phyloP scores from a whole-genome alignment of 2,888 invertebrate genomes.

The Epistrophe grossulariae region DNA sequence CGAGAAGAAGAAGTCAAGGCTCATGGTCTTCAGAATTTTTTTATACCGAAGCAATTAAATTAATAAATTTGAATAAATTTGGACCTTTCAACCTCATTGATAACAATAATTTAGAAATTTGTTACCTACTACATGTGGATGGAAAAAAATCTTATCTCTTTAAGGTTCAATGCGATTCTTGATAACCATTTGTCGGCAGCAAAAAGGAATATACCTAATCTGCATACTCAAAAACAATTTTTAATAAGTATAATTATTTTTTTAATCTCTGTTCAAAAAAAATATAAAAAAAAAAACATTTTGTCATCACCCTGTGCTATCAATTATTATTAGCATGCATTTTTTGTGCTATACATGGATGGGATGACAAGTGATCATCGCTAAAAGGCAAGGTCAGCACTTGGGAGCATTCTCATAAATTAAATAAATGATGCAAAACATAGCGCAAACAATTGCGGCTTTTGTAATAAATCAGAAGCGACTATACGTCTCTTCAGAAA shows the following conservation, averaged over 20 bases:
- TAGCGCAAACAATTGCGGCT: conserved; percentile 73
- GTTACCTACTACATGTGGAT: not conserved
- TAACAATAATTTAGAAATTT: not conserved
- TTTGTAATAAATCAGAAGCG: conserved; percentile 73
- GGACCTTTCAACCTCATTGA: too few relatives aligned
- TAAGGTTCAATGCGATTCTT: not conserved
- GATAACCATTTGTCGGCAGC: not conserved
- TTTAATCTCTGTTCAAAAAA: too few relatives aligned
- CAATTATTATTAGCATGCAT: conserved; percentile 36
- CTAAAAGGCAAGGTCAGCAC: conserved; percentile 72
- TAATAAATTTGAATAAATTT: too few relatives aligned
- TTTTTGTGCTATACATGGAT: conserved; percentile 36
- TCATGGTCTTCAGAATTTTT: too few relatives aligned
- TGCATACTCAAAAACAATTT: not conserved
- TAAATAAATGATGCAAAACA: conserved; percentile 74
- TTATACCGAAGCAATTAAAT: too few relatives aligned
- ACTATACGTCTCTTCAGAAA: conserved; percentile 46
- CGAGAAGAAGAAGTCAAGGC: too few relatives aligned
- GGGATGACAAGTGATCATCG: conserved; percentile 60
- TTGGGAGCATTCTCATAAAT: conserved; percentile 73
- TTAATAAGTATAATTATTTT: not conserved
- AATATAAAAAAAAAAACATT: too few relatives aligned
- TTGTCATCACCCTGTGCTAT: conserved; percentile 36
- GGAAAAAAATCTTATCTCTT: not conserved
- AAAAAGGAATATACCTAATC: too few relatives aligned